Evolutionary conservation across 2,888 invertebrate genomes (phyloP), one percentile per base, ranked within the genome.

Genomic region (Drosophila lutescens): DNA sequence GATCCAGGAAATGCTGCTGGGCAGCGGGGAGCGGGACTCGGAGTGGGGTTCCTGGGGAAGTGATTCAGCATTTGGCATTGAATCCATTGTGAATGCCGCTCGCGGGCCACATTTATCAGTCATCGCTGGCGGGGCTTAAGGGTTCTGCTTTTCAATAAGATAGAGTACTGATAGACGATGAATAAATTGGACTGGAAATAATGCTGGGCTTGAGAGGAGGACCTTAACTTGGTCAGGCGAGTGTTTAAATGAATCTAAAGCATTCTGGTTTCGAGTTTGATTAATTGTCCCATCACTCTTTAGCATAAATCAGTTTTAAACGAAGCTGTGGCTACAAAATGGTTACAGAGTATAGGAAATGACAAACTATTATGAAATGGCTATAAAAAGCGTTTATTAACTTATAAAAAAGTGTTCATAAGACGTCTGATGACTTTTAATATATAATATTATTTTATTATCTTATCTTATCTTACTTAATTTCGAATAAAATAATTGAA

Each of bases 1-100:
- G 76, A 65, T 68, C 74, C 78, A 77, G 80, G 78, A 84, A 78
- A 65, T 75, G 78, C 70, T 13, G 4, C 4, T 10, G 30, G 32
- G 9, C 36, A 9, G 13, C 8, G 43, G 54, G 26, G 49, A 34
- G 13, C 32, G 20, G 30, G 13, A 26, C 3, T 9, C 47, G 23
- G 32, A 17, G 12, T 17, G 41, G 41, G 53, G 32, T 17, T 30
- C 49, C 59, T 46, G 56, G 62, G 76, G 68, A 55, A 69, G 76
- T 88, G 89, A 88, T 74, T 88, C 81, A 88, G 81, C 87, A 84
- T 66, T 82, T 65, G 69, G 56, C 78, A 84, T 84, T 88, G 69
- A 86, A 77, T 77, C 84, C 51, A 77, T 83, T 75, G 62, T 74
- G 56, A 55, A 67, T 53, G 49, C 51, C 46, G 62, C 75, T 51